Evolutionary conservation across 2,797 vertebrate genomes (phyloP), one percentile per base, ranked within the genome.

Genomic region (Gobio occitaniae): DNA sequence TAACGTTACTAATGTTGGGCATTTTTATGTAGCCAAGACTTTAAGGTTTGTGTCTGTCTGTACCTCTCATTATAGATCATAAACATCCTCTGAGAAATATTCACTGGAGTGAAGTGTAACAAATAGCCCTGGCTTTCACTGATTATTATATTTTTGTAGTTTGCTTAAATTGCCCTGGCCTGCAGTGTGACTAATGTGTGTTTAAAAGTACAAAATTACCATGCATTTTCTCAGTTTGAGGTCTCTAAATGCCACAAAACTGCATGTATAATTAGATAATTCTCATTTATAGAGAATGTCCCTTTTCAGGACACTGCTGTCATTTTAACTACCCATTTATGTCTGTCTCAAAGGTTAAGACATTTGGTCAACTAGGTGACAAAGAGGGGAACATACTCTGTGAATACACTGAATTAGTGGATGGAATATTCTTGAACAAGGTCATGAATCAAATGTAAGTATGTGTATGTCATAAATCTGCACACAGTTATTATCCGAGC

Each of bases 381-480:
- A 94, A 94, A 85, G 96, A 95, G 87, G 96, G 93, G 36, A 96
- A 91, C 90, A 90, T 90, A 84, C 93, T 96, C 89, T 91, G 97
- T 65, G 97, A 98, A 84, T 97, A 97, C 87, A 94, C 96, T 88
- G 95, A 95, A 21, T 91, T 99, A 78, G 94, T 97, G 91, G 97
- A 98, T 79, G 97, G 97, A 13, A 93, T 97, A 54, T 96, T 96
- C 89, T 86, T 99, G 88, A 98, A 96, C 84, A 95, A 97, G 92
- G 96, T 99, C 87, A 98, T 99, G 97, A 94, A 93, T 82, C 95
- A 98, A 93, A 98, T 99, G 97, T 99, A 94, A 98, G 97, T 96
- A 80, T 69, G 16, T 65, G 38, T 36, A 59, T 52, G 59, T 75
- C 25, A 65, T 65, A 63, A 78, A 78, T 80, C 12, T 36, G 38